Conservation (phyloP, 2,797 vertebrate genomes). For the Falco cherrug region DNA sequence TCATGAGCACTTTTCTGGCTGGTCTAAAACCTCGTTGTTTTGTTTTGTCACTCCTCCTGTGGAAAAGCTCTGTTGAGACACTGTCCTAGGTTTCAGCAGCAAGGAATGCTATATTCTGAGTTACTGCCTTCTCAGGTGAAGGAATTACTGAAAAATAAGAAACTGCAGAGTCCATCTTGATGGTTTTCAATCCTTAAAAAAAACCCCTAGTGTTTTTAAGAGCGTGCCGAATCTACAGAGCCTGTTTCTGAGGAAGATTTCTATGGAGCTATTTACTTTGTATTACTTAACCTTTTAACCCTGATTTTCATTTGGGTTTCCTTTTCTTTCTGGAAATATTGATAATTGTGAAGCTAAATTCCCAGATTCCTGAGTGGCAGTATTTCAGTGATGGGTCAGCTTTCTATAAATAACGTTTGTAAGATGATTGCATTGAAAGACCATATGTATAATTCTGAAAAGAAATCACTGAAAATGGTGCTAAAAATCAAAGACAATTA, state of each 20-base stretch:
- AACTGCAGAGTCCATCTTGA: background rate
- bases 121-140: background rate
- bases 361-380: background rate
- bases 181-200: background rate
- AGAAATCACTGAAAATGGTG: background rate
- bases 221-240: background rate
- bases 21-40: background rate
- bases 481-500: conserved; percentile 48
- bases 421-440: background rate
- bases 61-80: background rate
- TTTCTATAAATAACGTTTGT: background rate
- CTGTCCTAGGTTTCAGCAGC: background rate
- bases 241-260: background rate
- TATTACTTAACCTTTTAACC: background rate
- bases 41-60: background rate
- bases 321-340: background rate
- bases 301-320: background rate
- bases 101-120: background rate
- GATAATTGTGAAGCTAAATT: background rate
- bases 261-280: background rate
- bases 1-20: background rate
- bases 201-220: background rate
- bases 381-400: background rate
- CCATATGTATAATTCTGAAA: background rate
- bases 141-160: background rate